Evolutionary conservation across 2,888 invertebrate genomes (phyloP), one percentile per base, ranked within the genome.

Genomic region (Linnaemya tessellans): DNA sequence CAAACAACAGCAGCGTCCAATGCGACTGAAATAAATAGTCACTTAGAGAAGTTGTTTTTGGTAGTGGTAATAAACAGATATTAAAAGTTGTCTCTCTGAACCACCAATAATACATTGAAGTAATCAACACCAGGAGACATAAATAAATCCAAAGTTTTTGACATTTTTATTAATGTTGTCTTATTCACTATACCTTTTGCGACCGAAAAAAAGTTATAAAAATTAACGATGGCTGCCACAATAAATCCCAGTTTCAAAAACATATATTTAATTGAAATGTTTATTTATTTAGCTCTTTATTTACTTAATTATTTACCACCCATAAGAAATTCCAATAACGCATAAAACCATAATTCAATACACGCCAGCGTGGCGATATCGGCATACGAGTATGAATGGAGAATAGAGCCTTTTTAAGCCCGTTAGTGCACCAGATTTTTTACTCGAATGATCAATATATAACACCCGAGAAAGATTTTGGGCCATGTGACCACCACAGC

Each of bases 61-160:
- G 38, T 65, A 43, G 38, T 74, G 38, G 67, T 80, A 30, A 18
- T 22, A 73, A 49, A 38, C 30, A 80, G 30, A 20, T 15, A n/a
- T 54, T 3, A 54, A 71, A 71, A 65, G 22, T 56, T 71, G 71
- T 11, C 22, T 54, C 30, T 77, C 54, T 35, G 4, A 75, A 25
- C 22, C 30, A 71, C 73, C 22, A 56, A 49, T 46, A 82, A 22
- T 41, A 25, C 20, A 64, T 43, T 5, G 15, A 58, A 35, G 3
- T 56, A 18, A 58, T 43, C n/a, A 71, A 25, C 15, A 54, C 10
- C 9, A n/a, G 10, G 2, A 54, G 51, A 30, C 4, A 20, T 51
- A 20, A 11, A 1, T 30, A 0, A 30, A 15, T n/a, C n/a, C 15
- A 15, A 56, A 11, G 22, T 20, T 22, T 54, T 54, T 20, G 30